Evolutionary conservation across 2,797 vertebrate species (phyloP), one percentile per base, ranked within the genome.

Genomic region (Semotilus atromaculatus): DNA sequence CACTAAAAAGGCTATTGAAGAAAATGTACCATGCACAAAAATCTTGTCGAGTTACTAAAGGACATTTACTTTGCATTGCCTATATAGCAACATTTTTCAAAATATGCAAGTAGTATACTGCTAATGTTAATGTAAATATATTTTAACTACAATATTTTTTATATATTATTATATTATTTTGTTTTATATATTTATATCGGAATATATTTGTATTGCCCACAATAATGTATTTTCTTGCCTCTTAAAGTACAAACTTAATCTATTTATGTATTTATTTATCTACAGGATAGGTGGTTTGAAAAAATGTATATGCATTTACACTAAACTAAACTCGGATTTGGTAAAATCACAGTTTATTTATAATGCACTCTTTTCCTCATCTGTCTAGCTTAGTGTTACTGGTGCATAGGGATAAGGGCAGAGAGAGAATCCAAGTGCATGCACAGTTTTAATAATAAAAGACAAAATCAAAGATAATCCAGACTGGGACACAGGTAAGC

Each of bases 21-120:
- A 81, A 70, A 79, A 85, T 85, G 48, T 75, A 38, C 62, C 19
- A 64, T 74, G 19, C 43, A 64, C 38, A 82, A 74, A 82, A 77
- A 38, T 29, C 0, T 1, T 40, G 48, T 71, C 31, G 58, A 23
- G 1, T 34, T 4, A 62, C 11, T 14, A 31, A 26, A 77, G 55
- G 36, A 80, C 23, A 11, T 55, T 55, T 55, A 55, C 21, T 9
- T 55, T 55, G 53, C 26, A 31, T 36, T 51, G 5, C 21, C 13
- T 14, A n/a, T 79, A 48, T 13, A 19, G 26, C 43, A 48, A 51
- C 23, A 21, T 19, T n/a, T n/a, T n/a, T 45, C 53, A 9, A 72
- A 29, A 72, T 72, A 23, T 68, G 19, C 66, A 67, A 21, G 23
- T 67, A 36, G 34, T 10, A 67, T 36, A 36, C 4, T 10, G 4